Evolutionary conservation across 2,797 vertebrate genomes (phyloP), one percentile per base, ranked within the genome.

Genomic region (Otus scops): DNA sequence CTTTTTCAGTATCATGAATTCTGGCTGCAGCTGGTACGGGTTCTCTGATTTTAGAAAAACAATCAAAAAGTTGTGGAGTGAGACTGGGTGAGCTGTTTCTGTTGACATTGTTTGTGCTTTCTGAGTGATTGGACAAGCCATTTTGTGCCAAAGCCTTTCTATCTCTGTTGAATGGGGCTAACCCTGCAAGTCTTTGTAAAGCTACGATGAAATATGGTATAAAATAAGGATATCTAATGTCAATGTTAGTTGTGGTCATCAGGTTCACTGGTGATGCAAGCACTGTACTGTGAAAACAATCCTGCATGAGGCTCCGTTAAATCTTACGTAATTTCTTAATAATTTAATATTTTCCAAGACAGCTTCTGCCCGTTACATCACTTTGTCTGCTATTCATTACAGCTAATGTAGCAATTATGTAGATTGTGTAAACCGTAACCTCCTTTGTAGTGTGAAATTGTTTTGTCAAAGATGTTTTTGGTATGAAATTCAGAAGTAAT

Each of bases 401-500:
- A 63, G 51, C 53, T 75, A 76, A 54, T 60, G n/a, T 64, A 64
- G 73, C 3, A 30, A 83, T 95, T 95, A 43, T 3, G 4, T n/a
- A 88, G 63, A 56, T 34, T 48, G 51, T 73, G 59, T 90, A 88
- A 95, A 76, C 39, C 47, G 48, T 54, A 88, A 51, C n/a, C 28
- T 92, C 38, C 65, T 93, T 91, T 79, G 48, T 73, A 82, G 43
- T 39, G 67, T 51, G 54, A 92, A 82, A 75, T 56, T 86, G 43
- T 79, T 94, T 92, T 68, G 70, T 79, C 56, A 92, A 82, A 95
- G 36, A 59, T 81, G 71, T 2, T 89, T 89, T 85, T 92, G 45
- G 22, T 91, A 61, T 71, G 80, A 95, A 85, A 76, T 76, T 95
- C 70, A 85, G 32, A 95, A 90, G 30, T 89, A 93, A 93, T 85